phyloP scores from a whole-genome alignment of 2,797 vertebrate genomes.

The Cottoperca gobio region DNA sequence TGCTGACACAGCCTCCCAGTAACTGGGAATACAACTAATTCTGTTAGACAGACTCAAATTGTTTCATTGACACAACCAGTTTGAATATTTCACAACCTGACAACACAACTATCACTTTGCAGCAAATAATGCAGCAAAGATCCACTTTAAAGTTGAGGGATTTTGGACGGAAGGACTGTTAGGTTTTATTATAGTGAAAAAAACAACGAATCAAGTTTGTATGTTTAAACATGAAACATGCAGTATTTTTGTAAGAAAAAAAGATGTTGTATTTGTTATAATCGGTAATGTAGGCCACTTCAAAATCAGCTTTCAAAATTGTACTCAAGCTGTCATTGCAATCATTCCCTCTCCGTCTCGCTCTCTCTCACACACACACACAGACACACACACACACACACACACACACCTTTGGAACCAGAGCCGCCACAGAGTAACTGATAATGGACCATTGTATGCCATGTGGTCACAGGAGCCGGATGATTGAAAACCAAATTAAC shows the following conservation, averaged over 20 bases:
- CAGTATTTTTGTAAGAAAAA: background rate
- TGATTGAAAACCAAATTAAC: conserved; percentile 76
- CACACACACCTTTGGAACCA: conserved; percentile 41
- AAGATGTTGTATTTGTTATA: background rate
- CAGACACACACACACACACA: conserved; percentile 1
- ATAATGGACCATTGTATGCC: conserved; percentile 69
- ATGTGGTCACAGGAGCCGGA: conserved; percentile 54
- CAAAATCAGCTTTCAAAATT: conserved; percentile 5
- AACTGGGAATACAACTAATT: conserved; percentile 52
- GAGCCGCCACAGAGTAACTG: conserved; percentile 54
- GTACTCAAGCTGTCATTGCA: background rate
- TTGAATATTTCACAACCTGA: conserved; percentile 76
- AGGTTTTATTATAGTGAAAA: background rate
- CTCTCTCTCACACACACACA: background rate
- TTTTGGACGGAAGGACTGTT: background rate
- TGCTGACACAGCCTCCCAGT: conserved; percentile 56
- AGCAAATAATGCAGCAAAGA: conserved; percentile 35
- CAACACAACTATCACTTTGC: conserved; percentile 64
- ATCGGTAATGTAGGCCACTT: background rate
- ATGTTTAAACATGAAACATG: background rate
- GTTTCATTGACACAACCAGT: conserved; percentile 62
- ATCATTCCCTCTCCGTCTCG: background rate
- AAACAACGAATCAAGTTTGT: background rate
- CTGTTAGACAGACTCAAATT: conserved; percentile 70
- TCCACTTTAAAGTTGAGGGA: background rate